phyloP scores from a whole-genome alignment of 2,113 vertebrate species.

The Agelaius phoeniceus region DNA sequence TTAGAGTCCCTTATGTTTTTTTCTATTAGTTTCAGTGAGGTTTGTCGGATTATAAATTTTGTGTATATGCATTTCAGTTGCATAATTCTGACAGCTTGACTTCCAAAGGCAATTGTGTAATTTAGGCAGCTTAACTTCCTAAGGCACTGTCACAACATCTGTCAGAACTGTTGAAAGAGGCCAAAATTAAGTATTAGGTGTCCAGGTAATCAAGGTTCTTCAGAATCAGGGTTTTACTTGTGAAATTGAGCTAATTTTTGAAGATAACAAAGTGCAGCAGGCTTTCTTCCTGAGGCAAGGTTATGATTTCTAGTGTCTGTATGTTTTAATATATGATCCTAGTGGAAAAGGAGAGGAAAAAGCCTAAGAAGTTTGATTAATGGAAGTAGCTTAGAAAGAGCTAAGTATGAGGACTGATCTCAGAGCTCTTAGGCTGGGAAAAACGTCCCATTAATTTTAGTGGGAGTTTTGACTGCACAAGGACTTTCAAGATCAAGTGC shows the following conservation, averaged over 20 bases:
- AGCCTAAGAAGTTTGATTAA: constrained; percentile 28
- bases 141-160: background rate
- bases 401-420: constrained; percentile 27
- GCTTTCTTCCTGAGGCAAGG: background rate
- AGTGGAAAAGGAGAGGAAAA: background rate
- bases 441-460: constrained; percentile 54
- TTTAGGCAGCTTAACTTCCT: background rate
- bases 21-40: background rate
- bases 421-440: constrained; percentile 17
- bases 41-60: background rate
- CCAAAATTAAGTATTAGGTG: background rate
- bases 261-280: background rate
- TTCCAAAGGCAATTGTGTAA: background rate
- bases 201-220: background rate
- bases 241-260: background rate
- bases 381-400: constrained; percentile 21
- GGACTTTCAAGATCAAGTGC: constrained; percentile 50
- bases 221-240: background rate
- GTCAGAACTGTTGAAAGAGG: background rate
- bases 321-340: background rate
- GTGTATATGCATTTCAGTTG: background rate
- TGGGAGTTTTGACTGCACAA: constrained; percentile 48
- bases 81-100: background rate
- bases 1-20: background rate
- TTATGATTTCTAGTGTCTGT: background rate